Percentiles rank a stretch among this genome's conserved stretches.
These are phyloP conservation scores for Leucozona laternaria DNA, from an alignment of 2,888 invertebrate genomes.

Conservation along the genomic window DNA sequence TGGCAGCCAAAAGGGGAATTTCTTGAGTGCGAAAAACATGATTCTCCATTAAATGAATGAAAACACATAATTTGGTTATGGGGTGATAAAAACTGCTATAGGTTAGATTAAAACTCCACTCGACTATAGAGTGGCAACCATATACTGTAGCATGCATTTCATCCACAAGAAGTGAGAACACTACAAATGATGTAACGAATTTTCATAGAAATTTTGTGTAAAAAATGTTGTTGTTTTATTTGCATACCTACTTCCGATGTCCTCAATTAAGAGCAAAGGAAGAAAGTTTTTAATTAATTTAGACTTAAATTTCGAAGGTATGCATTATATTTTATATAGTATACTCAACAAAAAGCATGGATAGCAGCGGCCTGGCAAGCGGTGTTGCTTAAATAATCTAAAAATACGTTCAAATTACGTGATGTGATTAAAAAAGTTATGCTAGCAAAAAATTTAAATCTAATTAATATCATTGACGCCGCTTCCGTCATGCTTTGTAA, in stretches of 20 bases:
- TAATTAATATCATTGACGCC: not conserved
- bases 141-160: not conserved
- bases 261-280: not conserved
- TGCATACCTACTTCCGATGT: not conserved
- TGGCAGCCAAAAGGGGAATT: no score
- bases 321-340: not conserved
- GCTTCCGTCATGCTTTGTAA: no score
- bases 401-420: conserved; percentile 7
- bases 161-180: not conserved
- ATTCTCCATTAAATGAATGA: no score
- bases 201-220: not conserved
- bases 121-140: no score
- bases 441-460: conserved; percentile 1
- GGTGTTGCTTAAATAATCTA: not conserved
- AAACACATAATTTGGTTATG: no score
- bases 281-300: conserved; percentile 20
- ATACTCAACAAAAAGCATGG: not conserved
- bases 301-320: not conserved
- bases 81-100: no score
- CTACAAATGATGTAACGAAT: not conserved
- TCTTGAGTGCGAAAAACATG: no score
- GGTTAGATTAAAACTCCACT: no score
- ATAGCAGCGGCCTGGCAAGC: not conserved
- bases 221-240: not conserved
- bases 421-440: conserved; percentile 11